Conservation (phyloP, 1,140 invertebrate genomes). For the Delia radicum region DNA sequence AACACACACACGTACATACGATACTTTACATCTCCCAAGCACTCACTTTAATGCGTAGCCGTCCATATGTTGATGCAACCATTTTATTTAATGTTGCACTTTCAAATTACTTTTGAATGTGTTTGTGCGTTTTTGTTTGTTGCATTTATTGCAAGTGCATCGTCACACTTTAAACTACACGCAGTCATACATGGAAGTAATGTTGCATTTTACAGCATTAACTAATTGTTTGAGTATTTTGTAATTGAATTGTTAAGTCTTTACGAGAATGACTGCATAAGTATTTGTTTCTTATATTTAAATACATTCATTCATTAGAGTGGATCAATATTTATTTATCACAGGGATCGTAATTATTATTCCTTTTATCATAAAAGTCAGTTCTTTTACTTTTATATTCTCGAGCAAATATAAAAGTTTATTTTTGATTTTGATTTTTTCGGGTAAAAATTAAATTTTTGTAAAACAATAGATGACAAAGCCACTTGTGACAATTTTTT, state of each 20-base stretch:
- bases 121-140: not conserved
- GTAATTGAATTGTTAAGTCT: slow-evolving; percentile 22
- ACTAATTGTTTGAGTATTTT: slow-evolving; percentile 8
- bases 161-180: not conserved
- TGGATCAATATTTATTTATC: no score
- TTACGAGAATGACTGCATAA: not conserved
- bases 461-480: no score
- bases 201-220: not conserved
- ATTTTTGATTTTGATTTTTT: no score
- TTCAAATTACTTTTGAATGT: not conserved
- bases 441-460: no score
- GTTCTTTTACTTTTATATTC: no score
- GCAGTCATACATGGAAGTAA: not conserved
- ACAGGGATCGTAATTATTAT: no score
- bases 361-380: no score
- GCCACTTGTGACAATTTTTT: no score
- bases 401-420: no score
- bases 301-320: no score
- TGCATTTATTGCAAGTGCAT: not conserved
- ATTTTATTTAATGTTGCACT: not conserved
- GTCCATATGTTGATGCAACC: not conserved
- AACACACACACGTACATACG: not conserved
- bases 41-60: not conserved
- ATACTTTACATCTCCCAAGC: not conserved
- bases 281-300: no score